Evolutionary conservation across 2,797 vertebrate species (phyloP).

Genomic region (Cyclopterus lumpus): DNA sequence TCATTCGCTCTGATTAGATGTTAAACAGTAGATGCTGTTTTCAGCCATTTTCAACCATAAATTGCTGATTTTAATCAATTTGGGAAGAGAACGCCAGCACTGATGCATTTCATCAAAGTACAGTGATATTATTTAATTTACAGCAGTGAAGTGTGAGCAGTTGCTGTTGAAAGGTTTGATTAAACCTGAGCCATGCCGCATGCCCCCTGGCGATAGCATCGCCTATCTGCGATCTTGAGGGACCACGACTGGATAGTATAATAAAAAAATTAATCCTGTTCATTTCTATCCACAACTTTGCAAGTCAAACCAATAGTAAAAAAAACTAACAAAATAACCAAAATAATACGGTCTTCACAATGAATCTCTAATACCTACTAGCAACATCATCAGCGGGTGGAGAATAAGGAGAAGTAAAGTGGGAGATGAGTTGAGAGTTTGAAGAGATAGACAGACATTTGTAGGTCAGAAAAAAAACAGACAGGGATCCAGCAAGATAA

Average conservation of each 20-base stretch:
- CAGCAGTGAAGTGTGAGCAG: neutral
- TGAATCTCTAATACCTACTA: conserved; percentile 8
- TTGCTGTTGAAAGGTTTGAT: neutral
- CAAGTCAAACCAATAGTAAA: neutral
- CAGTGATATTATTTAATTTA: neutral
- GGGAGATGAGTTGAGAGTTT: neutral
- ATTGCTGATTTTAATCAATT: neutral
- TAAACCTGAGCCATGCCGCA: neutral
- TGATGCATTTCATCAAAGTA: neutral
- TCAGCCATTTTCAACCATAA: neutral
- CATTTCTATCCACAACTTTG: neutral
- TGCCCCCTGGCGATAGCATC: neutral
- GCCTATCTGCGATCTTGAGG: neutral
- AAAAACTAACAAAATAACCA: neutral
- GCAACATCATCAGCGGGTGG: conserved; percentile 1
- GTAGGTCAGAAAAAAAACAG: conserved; percentile 18
- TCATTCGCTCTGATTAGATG: neutral
- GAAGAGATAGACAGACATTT: neutral
- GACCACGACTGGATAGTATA: neutral
- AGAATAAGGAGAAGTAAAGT: conserved; percentile 3
- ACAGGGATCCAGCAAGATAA: conserved; percentile 31
- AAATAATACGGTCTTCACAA: neutral
- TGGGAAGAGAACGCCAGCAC: neutral
- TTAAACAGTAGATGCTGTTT: neutral
- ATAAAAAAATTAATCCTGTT: neutral